Evolutionary conservation across 2,113 vertebrate genomes (phyloP), one percentile per base, ranked within the genome.

Genomic region (Otolemur garnettii): DNA sequence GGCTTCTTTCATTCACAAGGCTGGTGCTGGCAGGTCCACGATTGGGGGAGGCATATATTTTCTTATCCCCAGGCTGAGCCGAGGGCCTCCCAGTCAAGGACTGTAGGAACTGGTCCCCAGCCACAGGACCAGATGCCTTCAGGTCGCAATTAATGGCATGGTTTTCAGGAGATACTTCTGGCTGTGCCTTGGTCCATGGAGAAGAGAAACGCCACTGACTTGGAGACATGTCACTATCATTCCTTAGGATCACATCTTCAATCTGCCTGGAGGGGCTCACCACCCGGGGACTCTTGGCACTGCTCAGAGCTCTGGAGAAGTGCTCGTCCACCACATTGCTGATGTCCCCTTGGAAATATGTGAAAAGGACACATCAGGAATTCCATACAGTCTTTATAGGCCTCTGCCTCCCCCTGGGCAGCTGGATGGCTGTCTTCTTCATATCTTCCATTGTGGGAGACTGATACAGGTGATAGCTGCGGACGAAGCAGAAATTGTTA

Each of bases 271-370:
- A 99, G 15, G 64, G 90, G 53, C 74, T 97, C 30, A 98, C 84
- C 74, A 96, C 97, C 50, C 98, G 99, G 1, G 98, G 98, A 83
- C 98, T 98, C 96, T 96, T 98, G 93, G 95, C 74, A 92, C 98
- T 99, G 87, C 98, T 98, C 57, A 99, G 98, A 35, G 99, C 99
- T 59, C 99, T 98, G 59, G 96, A 98, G 97, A 99, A 99, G 97
- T 99, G 99, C 92, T 99, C 99, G 24, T 99, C 99, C 96, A 99
- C 99, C 89, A 99, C 98, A 0, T 98, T 99, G 98, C 98, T 98
- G 93, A 98, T 99, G 97, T 99, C 99, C 55, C 99, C 99, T 79
- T 99, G 99, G 98, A 99, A 99, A 96, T 99, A 99, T 0, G 99
- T 99, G 94, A 99, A 98, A 69, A 99, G 97, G 81, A 99, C 98